These are phyloP conservation scores for Eulithis testata DNA, from an alignment of 2,888 invertebrate genomes.

Conservation along the genomic window DNA sequence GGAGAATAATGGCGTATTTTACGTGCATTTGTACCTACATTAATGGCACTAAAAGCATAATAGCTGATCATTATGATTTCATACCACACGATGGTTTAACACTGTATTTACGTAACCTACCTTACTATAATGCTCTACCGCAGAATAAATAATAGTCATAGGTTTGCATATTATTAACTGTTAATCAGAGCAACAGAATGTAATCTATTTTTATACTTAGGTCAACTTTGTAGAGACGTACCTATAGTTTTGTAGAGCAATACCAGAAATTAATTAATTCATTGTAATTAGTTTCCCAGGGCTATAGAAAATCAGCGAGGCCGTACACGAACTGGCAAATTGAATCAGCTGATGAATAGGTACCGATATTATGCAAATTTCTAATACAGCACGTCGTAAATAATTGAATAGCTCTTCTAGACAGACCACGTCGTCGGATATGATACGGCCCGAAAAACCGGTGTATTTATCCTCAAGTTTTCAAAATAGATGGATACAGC, in stretches of 20 bases:
- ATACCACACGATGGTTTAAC: too few relatives aligned
- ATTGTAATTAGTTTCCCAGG: conserved; percentile 32
- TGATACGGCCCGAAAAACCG: too few relatives aligned
- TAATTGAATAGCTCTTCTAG: neutral
- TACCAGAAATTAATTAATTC: conserved; percentile 4
- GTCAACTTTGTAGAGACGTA: neutral
- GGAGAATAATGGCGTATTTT: conserved; percentile 13
- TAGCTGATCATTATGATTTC: too few relatives aligned
- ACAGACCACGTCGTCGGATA: too few relatives aligned
- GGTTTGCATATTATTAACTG: too few relatives aligned
- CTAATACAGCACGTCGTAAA: neutral
- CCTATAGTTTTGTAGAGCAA: neutral
- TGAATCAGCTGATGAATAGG: conserved; percentile 7
- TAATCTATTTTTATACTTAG: too few relatives aligned
- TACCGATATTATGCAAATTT: conserved; percentile 3
- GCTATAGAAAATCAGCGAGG: conserved; percentile 26
- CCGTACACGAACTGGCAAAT: conserved; percentile 13
- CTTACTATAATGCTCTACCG: too few relatives aligned
- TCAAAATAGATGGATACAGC: neutral
- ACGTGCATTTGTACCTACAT: conserved; percentile 13
- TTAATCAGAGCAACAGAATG: too few relatives aligned
- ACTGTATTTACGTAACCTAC: too few relatives aligned
- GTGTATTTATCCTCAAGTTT: too few relatives aligned
- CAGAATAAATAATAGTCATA: too few relatives aligned
- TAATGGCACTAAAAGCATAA: conserved; percentile 21